These are phyloP conservation scores for Plebejus anna DNA, from an alignment of 2,888 invertebrate genomes.

Conservation along the genomic window DNA sequence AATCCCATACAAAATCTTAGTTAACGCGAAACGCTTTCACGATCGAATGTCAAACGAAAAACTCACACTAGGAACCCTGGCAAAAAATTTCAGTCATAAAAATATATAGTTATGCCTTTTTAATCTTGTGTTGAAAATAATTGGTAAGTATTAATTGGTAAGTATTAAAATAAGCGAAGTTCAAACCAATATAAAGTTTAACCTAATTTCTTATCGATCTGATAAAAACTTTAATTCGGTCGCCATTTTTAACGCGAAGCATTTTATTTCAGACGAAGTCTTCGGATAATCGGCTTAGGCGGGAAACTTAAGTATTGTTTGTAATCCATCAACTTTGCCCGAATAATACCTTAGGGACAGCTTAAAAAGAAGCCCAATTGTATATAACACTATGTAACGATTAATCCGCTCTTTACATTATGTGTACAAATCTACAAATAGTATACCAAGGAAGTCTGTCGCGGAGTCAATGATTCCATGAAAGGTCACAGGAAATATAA, in stretches of 20 bases:
- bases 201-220: constrained; percentile 16
- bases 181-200: neutral
- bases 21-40: no score
- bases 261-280: constrained; percentile 20
- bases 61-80: no score
- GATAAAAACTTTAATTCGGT: constrained; percentile 17
- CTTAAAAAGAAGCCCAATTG: constrained; percentile 27
- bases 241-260: neutral
- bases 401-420: neutral
- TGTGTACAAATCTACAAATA: neutral
- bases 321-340: constrained; percentile 23
- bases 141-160: neutral
- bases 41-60: no score
- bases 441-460: no score
- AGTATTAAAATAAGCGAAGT: neutral
- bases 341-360: constrained; percentile 16
- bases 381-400: constrained; percentile 7
- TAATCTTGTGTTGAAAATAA: neutral
- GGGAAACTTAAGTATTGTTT: constrained; percentile 24
- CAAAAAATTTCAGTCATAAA: no score
- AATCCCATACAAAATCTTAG: no score
- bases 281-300: constrained; percentile 21
- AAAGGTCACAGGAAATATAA: no score
- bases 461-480: no score
- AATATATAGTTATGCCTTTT: no score